Conservation (phyloP, 2,888 invertebrate genomes). For the Uloborus plumipes region DNA sequence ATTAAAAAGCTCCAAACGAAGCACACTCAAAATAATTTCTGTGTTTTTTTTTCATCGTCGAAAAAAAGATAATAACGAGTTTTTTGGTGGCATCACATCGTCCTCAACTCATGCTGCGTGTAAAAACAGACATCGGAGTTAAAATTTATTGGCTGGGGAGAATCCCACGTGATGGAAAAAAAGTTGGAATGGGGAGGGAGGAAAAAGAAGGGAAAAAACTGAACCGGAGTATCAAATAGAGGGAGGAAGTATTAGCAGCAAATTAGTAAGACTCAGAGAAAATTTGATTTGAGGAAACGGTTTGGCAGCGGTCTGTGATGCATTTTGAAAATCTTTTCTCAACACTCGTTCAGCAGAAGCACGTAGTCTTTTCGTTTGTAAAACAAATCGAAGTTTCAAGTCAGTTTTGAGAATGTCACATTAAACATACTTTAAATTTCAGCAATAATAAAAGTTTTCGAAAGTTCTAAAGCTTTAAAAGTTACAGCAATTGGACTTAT, state of each 20-base stretch:
- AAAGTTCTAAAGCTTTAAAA: no score
- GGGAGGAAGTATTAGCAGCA: conserved; percentile 22
- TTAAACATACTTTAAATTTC: no score
- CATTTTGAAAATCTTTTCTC: no score
- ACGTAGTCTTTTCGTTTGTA: no score
- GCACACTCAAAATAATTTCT: no score
- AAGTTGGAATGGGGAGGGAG: neutral
- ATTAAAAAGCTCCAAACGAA: no score
- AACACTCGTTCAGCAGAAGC: no score
- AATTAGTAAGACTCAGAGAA: conserved; percentile 34
- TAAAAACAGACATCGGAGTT: conserved; percentile 11
- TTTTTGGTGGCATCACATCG: conserved; percentile 21
- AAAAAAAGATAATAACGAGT: conserved; percentile 33
- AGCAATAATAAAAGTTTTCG: no score
- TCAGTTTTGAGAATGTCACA: no score
- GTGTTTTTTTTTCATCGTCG: no score
- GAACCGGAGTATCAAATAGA: conserved; percentile 2
- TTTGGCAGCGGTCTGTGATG: neutral
- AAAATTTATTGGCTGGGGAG: conserved; percentile 32
- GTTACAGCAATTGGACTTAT: no score
- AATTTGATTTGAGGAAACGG: conserved; percentile 10
- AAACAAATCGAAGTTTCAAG: no score
- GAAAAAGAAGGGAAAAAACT: conserved; percentile 6
- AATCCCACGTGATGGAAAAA: neutral
- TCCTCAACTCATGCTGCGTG: neutral